Conservation (phyloP, 2,888 invertebrate genomes). For the Orgyia antiqua region DNA sequence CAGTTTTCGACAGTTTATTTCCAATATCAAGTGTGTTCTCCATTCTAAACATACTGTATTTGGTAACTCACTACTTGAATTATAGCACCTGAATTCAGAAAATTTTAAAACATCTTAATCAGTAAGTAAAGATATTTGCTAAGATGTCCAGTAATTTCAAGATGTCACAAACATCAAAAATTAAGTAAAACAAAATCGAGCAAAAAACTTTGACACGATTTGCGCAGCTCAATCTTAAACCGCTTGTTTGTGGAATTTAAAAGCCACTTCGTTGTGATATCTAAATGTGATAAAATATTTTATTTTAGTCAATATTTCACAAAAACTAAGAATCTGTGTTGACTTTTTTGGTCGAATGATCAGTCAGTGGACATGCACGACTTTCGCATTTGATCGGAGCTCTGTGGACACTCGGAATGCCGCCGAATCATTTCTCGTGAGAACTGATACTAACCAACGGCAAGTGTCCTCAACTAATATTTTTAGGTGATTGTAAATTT, state of each 20-base stretch:
- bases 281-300: constrained; percentile 20
- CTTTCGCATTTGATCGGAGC: constrained; percentile 64
- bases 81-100: too few relatives aligned
- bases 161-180: background rate
- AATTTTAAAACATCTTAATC: background rate
- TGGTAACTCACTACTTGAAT: too few relatives aligned
- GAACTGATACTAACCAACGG: constrained; percentile 51
- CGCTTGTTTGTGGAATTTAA: constrained; percentile 11
- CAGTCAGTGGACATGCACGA: constrained; percentile 70
- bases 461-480: constrained; percentile 60
- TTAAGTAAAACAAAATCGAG: background rate
- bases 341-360: constrained; percentile 60
- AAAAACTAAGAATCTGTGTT: constrained; percentile 56
- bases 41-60: too few relatives aligned
- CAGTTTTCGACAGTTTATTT: too few relatives aligned
- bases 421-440: constrained; percentile 70
- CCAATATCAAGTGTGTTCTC: too few relatives aligned
- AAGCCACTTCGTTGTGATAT: constrained; percentile 13
- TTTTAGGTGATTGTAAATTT: constrained; percentile 63
- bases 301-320: constrained; percentile 36
- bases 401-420: constrained; percentile 65
- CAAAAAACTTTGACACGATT: constrained; percentile 1
- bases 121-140: background rate
- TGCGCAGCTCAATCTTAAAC: constrained; percentile 9
- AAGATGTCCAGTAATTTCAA: constrained; percentile 1